A percentile compares a stretch with the other conserved stretches of the same genome.
phyloP scores from a whole-genome alignment of 2,888 invertebrate species.

The Drosophila monieri region DNA sequence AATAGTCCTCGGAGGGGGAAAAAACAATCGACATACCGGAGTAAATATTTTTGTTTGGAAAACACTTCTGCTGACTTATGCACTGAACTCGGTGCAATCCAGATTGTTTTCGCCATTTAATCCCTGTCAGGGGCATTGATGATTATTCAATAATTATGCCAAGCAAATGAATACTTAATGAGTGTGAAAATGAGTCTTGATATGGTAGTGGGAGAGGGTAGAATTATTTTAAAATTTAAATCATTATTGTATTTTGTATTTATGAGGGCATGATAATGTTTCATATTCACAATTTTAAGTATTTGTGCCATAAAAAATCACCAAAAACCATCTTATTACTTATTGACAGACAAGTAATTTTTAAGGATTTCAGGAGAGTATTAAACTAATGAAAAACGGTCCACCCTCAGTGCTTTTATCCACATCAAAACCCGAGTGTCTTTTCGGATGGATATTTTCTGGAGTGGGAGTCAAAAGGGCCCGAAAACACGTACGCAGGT shows the following conservation, averaged over 20 bases:
- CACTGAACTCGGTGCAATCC: slow-evolving; percentile 10
- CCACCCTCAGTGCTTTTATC: not conserved
- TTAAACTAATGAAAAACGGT: slow-evolving; percentile 37
- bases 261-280: no score
- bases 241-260: not conserved
- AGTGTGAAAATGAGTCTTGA: slow-evolving; percentile 11
- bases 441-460: slow-evolving; percentile 13
- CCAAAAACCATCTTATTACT: slow-evolving; percentile 6
- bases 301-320: not conserved
- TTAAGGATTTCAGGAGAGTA: not conserved
- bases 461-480: slow-evolving; percentile 16
- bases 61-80: slow-evolving; percentile 9
- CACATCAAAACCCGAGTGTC: not conserved
- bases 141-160: slow-evolving; percentile 31
- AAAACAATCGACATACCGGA: slow-evolving; percentile 16
- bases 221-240: not conserved
- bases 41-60: slow-evolving; percentile 40
- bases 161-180: slow-evolving; percentile 26
- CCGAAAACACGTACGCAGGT: slow-evolving; percentile 34
- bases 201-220: not conserved
- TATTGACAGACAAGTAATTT: slow-evolving; percentile 12
- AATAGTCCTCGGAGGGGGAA: not conserved
- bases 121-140: slow-evolving; percentile 19
- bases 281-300: no score
- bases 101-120: slow-evolving; percentile 16